phyloP scores from a whole-genome alignment of 2,888 invertebrate species.

The Unio delphinus region DNA sequence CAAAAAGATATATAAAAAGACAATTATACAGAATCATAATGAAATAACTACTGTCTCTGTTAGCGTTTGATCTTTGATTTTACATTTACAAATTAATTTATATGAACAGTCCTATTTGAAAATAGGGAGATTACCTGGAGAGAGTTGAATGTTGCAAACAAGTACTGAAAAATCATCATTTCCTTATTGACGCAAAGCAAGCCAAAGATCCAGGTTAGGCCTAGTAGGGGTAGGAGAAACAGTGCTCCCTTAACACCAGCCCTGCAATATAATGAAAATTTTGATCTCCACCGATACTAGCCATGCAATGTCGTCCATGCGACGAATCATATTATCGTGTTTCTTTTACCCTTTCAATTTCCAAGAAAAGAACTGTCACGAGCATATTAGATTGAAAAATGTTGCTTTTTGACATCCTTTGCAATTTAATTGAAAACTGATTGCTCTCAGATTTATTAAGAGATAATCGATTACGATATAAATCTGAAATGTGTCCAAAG shows the following conservation, averaged over 20 bases:
- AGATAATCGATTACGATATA: too few species aligned
- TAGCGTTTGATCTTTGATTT: too few species aligned
- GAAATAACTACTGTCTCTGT: too few species aligned
- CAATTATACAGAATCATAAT: not conserved
- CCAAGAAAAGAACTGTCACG: too few species aligned
- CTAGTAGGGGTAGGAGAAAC: slow-evolving; percentile 52
- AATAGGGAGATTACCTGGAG: slow-evolving; percentile 40
- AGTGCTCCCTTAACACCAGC: slow-evolving; percentile 49
- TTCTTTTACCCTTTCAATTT: not conserved
- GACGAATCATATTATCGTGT: not conserved
- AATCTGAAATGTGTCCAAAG: too few species aligned
- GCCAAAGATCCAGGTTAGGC: slow-evolving; percentile 58
- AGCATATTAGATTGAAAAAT: too few species aligned
- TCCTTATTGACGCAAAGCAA: slow-evolving; percentile 49
- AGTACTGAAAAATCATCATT: slow-evolving; percentile 54
- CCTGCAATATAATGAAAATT: slow-evolving; percentile 23
- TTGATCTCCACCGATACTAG: too few species aligned
- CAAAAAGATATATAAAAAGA: not conserved
- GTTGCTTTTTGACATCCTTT: too few species aligned
- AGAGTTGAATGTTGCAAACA: slow-evolving; percentile 54
- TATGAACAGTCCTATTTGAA: not conserved
- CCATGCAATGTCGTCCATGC: too few species aligned
- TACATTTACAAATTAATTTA: too few species aligned
- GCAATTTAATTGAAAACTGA: too few species aligned
- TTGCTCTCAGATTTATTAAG: too few species aligned